These are phyloP conservation scores for Drosophila virilis DNA, from an alignment of 1,140 invertebrate species.

Conservation along the genomic window DNA sequence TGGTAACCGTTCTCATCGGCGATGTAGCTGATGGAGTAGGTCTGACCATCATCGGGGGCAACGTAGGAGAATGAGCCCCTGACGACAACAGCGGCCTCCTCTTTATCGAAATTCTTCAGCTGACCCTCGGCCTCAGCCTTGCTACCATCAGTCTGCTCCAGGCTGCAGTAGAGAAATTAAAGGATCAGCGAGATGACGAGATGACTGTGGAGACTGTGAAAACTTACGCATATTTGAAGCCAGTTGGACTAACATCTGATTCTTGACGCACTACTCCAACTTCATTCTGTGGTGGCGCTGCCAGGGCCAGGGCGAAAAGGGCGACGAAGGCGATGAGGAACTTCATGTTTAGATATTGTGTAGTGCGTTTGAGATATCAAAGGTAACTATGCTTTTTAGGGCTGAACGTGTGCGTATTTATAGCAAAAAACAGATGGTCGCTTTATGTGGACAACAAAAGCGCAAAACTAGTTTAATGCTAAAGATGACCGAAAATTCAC, in stretches of 20 bases:
- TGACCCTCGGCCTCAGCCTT: conserved; percentile 16
- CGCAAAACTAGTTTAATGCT: conserved; percentile 37
- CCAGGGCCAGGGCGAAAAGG: conserved; percentile 63
- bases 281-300: conserved; percentile 47
- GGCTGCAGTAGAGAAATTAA: conserved; percentile 21
- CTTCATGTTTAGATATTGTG: conserved; percentile 46
- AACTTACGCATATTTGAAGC: conserved; percentile 84
- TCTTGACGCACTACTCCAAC: conserved; percentile 73
- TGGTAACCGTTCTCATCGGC: conserved; percentile 92
- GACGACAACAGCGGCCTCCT: conserved; percentile 84
- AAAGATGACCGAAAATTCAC: conserved; percentile 19
- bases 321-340: conserved; percentile 58
- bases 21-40: conserved; percentile 87
- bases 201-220: no score
- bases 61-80: conserved; percentile 86
- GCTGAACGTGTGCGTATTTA: conserved; percentile 43
- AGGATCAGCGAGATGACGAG: not conserved
- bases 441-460: conserved; percentile 5
- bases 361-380: conserved; percentile 42
- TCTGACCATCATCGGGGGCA: conserved; percentile 86
- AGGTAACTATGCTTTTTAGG: conserved; percentile 39
- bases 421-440: conserved; percentile 30
- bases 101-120: conserved; percentile 36
- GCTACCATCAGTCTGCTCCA: conserved; percentile 38
- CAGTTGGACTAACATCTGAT: conserved; percentile 82